A percentile compares a stretch with the other conserved stretches of the same genome.
Conservation (phyloP, 2,797 vertebrate genomes). For the Pipistrellus kuhlii region DNA sequence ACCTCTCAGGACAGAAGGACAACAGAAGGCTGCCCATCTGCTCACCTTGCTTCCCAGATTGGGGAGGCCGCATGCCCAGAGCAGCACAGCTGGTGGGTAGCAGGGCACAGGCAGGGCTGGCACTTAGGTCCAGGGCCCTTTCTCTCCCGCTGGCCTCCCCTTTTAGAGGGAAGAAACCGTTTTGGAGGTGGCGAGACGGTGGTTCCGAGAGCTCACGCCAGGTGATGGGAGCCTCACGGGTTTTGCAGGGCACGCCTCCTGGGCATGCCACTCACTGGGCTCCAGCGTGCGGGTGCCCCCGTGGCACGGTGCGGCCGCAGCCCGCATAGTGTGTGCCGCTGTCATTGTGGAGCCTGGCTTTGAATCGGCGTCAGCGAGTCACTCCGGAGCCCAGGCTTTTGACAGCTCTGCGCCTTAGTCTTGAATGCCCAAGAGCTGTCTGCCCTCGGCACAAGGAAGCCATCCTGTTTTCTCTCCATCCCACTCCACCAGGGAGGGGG, state of each 20-base stretch:
- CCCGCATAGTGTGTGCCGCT: not conserved
- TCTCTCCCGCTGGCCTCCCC: not conserved
- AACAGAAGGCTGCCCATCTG: not conserved
- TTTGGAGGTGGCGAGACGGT: not conserved
- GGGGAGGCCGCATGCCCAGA: not conserved
- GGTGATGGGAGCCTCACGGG: not conserved
- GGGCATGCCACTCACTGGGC: rapidly evolving
- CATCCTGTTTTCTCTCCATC: not conserved
- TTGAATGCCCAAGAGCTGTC: not conserved
- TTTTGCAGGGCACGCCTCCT: rapidly evolving
- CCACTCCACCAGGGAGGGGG: not conserved
- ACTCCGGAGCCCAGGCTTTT: not conserved
- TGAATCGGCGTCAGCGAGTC: not conserved
- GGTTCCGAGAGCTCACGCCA: not conserved
- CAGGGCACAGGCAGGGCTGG: not conserved
- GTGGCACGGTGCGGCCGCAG: rapidly evolving
- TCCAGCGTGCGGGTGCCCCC: not conserved
- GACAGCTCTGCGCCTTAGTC: not conserved
- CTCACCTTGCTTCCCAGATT: not conserved
- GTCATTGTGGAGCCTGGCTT: not conserved
- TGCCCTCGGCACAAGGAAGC: not conserved
- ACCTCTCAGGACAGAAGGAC: not conserved
- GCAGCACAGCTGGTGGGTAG: not conserved
- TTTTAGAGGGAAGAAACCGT: not conserved
- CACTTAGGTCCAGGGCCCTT: not conserved